Evolutionary conservation across 2,113 vertebrate genomes (phyloP).

Genomic region (Halichoeres trimaculatus): DNA sequence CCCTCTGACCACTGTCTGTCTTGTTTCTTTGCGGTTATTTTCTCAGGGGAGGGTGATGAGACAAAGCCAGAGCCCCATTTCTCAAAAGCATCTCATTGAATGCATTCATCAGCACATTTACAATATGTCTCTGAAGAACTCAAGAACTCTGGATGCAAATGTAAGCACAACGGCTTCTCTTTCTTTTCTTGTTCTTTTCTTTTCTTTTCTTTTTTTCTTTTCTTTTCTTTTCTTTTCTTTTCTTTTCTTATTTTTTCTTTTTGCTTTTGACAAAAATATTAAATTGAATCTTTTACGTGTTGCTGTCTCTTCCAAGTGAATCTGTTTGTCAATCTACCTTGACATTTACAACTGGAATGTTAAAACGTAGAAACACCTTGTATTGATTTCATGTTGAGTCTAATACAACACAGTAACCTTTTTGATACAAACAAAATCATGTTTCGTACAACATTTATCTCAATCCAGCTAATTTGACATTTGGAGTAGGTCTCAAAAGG

Average conservation of each 20-base stretch:
- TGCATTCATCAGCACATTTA: constrained; percentile 43
- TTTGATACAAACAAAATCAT: background rate
- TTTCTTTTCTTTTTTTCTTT: too few species aligned
- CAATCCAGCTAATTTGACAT: constrained; percentile 1
- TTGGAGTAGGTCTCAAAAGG: constrained; percentile 1
- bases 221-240: too few species aligned
- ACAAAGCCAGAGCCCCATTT: constrained; percentile 51
- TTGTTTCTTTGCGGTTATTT: constrained; percentile 21
- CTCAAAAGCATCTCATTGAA: constrained; percentile 56
- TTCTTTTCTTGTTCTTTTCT: too few species aligned
- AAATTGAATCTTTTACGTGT: background rate
- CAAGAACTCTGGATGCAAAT: constrained; percentile 22
- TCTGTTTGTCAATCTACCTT: background rate
- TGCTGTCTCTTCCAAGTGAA: background rate
- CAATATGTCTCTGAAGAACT: background rate
- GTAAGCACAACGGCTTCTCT: background rate
- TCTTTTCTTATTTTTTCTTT: too few species aligned
- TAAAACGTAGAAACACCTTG: background rate
- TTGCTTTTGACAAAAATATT: too few species aligned
- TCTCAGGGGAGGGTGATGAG: constrained; percentile 33
- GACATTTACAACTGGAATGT: constrained; percentile 8
- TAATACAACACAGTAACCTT: background rate
- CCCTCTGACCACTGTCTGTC: background rate
- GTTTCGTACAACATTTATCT: constrained; percentile 6
- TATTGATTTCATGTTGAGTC: background rate